These are phyloP conservation scores for Plebejus argus DNA, from an alignment of 2,888 invertebrate species.

Conservation along the genomic window DNA sequence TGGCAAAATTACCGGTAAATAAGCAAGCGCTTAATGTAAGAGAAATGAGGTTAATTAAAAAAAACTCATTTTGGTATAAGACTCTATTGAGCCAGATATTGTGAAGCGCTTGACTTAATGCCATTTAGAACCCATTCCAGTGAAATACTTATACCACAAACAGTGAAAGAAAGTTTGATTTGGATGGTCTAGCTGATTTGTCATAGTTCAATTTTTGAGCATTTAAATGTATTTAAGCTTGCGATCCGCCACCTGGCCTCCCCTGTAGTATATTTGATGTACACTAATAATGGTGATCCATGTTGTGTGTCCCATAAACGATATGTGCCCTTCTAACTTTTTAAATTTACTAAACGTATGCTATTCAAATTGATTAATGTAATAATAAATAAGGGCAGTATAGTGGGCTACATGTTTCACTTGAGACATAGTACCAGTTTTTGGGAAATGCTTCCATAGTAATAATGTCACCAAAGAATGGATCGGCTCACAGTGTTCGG, in stretches of 20 bases:
- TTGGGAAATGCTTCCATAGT: constrained; percentile 10
- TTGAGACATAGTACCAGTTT: background rate
- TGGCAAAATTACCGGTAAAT: background rate
- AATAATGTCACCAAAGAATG: constrained; percentile 54
- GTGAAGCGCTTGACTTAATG: background rate
- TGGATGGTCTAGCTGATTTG: background rate
- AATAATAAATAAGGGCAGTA: background rate
- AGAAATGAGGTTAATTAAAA: background rate
- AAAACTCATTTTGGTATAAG: background rate
- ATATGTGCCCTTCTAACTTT: background rate
- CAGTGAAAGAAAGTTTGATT: background rate
- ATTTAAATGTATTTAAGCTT: background rate
- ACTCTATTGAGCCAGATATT: background rate
- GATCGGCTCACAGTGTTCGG: constrained; percentile 48
- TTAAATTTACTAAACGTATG: background rate
- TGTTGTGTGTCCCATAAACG: background rate
- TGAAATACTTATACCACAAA: background rate
- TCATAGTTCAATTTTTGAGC: background rate
- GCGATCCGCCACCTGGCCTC: background rate
- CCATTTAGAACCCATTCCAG: background rate
- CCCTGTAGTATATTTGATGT: constrained; percentile 3
- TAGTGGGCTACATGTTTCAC: background rate
- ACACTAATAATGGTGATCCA: background rate
- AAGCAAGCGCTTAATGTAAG: background rate
- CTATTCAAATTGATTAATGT: constrained; percentile 1